These are phyloP conservation scores for Notothenia coriiceps DNA, from an alignment of 2,113 vertebrate genomes.

Conservation along the genomic window DNA sequence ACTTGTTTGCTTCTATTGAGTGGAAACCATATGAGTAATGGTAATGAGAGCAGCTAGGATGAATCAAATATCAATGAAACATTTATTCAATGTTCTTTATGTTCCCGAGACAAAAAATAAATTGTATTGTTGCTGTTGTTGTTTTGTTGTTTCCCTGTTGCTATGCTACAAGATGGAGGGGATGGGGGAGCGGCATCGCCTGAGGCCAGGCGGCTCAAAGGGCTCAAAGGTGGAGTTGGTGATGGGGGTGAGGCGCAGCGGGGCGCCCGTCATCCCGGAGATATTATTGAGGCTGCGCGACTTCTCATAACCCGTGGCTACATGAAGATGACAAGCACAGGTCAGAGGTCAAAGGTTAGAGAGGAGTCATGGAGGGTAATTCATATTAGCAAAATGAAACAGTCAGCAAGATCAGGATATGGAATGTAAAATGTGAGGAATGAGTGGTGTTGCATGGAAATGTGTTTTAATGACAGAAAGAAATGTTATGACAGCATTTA, in stretches of 20 bases:
- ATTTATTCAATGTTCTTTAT: slow-evolving; percentile 6
- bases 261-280: slow-evolving; percentile 89
- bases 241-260: slow-evolving; percentile 89
- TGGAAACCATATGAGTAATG: slow-evolving; percentile 22
- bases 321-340: slow-evolving; percentile 40
- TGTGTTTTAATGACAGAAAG: slow-evolving; percentile 23
- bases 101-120: slow-evolving; percentile 2
- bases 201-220: slow-evolving; percentile 87
- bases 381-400: slow-evolving; percentile 28
- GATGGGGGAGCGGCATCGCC: slow-evolving; percentile 90
- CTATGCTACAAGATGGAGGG: slow-evolving; percentile 91
- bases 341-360: slow-evolving; percentile 37
- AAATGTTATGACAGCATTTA: slow-evolving; percentile 63
- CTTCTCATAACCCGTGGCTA: slow-evolving; percentile 91
- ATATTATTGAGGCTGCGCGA: slow-evolving; percentile 96
- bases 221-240: slow-evolving; percentile 84
- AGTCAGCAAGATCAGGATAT: slow-evolving; percentile 16
- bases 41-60: slow-evolving; percentile 15
- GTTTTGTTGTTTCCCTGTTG: slow-evolving; percentile 28
- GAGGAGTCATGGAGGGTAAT: slow-evolving; percentile 33
- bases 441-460: slow-evolving; percentile 19
- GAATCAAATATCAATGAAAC: slow-evolving; percentile 15
- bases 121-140: slow-evolving; percentile 36
- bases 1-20: slow-evolving; percentile 5
- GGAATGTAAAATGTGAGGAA: background rate